These are phyloP conservation scores for Notodonta ziczac DNA, from an alignment of 2,888 invertebrate species.

Conservation along the genomic window DNA sequence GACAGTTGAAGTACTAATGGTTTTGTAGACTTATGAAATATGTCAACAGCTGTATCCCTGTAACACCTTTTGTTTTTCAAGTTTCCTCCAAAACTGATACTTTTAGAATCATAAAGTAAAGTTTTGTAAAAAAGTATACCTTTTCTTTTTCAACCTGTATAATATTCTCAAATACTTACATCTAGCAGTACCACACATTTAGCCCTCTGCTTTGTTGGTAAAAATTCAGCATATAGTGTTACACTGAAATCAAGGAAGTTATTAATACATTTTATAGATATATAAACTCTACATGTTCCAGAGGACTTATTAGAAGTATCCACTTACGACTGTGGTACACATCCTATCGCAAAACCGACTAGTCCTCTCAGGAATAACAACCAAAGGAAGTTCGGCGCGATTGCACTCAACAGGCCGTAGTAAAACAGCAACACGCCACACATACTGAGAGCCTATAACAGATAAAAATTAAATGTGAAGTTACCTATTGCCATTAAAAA, in stretches of 20 bases:
- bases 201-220: constrained; percentile 96
- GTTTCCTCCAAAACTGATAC: too few species aligned
- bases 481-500: neutral
- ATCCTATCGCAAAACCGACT: constrained; percentile 98
- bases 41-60: too few species aligned
- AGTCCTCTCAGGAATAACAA: constrained; percentile 94
- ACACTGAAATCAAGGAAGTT: constrained; percentile 86
- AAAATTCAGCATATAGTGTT: constrained; percentile 97
- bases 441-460: constrained; percentile 91
- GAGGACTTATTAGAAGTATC: neutral
- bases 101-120: too few species aligned
- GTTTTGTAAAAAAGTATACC: too few species aligned
- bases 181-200: constrained; percentile 98
- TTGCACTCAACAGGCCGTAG: constrained; percentile 95
- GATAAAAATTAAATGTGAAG: too few species aligned
- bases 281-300: too few species aligned
- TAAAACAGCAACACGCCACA: constrained; percentile 96
- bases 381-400: constrained; percentile 96
- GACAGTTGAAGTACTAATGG: too few species aligned
- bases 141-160: too few species aligned
- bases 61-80: too few species aligned
- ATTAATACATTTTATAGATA: neutral
- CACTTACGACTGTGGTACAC: constrained; percentile 98
- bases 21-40: too few species aligned
- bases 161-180: constrained; percentile 84